A percentile compares a stretch with the other conserved stretches of the same genome.
phyloP scores from a whole-genome alignment of 92 coral and sea anemone genomes.

The Zoanthus sansibaricus region DNA sequence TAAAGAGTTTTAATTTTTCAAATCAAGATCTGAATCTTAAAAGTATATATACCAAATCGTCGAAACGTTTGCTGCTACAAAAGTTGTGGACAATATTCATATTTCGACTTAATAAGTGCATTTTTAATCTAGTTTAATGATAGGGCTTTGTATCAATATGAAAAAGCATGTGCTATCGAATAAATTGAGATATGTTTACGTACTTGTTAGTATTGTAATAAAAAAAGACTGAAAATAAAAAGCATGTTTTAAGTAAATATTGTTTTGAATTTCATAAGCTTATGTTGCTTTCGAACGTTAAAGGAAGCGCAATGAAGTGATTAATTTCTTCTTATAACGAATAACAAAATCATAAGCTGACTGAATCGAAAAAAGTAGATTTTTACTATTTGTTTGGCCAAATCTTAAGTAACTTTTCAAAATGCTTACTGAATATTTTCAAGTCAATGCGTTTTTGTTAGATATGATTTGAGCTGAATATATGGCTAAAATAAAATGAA shows the following conservation, averaged over 20 bases:
- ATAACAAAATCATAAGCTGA: neutral
- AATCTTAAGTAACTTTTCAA: conserved; percentile 20
- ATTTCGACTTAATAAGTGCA: conserved; percentile 16
- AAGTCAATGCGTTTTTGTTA: conserved; percentile 16
- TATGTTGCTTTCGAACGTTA: conserved; percentile 22
- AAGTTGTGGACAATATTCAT: conserved; percentile 21
- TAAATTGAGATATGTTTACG: conserved; percentile 7
- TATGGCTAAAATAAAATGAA: neutral
- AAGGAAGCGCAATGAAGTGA: conserved; percentile 10
- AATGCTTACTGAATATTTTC: conserved; percentile 15
- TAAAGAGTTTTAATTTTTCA: conserved; percentile 20
- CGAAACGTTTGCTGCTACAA: conserved; percentile 14
- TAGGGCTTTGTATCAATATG: conserved; percentile 34
- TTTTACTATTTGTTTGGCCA: neutral
- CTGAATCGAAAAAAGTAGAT: conserved; percentile 6
- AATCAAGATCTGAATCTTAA: conserved; percentile 15
- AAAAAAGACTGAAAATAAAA: conserved; percentile 2
- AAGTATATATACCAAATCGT: conserved; percentile 13
- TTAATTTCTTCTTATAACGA: neutral
- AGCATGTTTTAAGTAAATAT: neutral
- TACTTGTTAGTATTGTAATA: conserved; percentile 19
- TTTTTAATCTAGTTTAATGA: conserved; percentile 26
- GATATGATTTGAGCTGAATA: neutral
- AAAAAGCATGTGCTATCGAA: conserved; percentile 26
- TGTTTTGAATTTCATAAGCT: conserved; percentile 8